A percentile compares a stretch with the other conserved stretches of the same genome.
These are phyloP conservation scores for Agriotes lineatus DNA, from an alignment of 2,888 invertebrate species.

Conservation along the genomic window DNA sequence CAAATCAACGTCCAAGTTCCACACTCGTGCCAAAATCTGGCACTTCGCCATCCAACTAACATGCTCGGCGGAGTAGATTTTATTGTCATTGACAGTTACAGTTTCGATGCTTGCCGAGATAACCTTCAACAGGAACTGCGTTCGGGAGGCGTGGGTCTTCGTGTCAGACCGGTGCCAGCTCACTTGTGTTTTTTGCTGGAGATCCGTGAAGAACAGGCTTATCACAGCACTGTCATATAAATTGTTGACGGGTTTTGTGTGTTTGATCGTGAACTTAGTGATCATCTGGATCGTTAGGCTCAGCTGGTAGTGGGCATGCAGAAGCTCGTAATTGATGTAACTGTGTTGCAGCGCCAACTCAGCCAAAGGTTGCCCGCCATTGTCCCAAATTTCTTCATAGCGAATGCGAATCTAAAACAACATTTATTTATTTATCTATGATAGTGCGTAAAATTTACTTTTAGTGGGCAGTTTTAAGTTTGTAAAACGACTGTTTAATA, in stretches of 20 bases:
- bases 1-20: conserved; percentile 81
- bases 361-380: conserved; percentile 73
- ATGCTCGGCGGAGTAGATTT: conserved; percentile 68
- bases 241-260: conserved; percentile 77
- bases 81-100: conserved; percentile 72
- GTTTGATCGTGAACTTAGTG: conserved; percentile 81
- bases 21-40: conserved; percentile 77
- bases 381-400: conserved; percentile 78
- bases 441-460: background rate
- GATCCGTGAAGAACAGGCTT: conserved; percentile 70
- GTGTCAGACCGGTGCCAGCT: conserved; percentile 76
- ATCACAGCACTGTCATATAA: conserved; percentile 82
- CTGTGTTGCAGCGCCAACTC: conserved; percentile 84
- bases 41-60: conserved; percentile 81
- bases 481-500: no score
- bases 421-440: background rate
- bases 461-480: no score
- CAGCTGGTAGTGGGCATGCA: conserved; percentile 86
- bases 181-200: conserved; percentile 69
- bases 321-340: conserved; percentile 79
- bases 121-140: conserved; percentile 80
- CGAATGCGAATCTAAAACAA: conserved; percentile 58
- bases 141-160: conserved; percentile 75
- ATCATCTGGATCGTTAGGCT: conserved; percentile 83
- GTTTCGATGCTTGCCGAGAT: conserved; percentile 81